These are phyloP conservation scores for Aphaenogaster ashmeadi DNA, from an alignment of 1,140 invertebrate genomes.

Conservation along the genomic window DNA sequence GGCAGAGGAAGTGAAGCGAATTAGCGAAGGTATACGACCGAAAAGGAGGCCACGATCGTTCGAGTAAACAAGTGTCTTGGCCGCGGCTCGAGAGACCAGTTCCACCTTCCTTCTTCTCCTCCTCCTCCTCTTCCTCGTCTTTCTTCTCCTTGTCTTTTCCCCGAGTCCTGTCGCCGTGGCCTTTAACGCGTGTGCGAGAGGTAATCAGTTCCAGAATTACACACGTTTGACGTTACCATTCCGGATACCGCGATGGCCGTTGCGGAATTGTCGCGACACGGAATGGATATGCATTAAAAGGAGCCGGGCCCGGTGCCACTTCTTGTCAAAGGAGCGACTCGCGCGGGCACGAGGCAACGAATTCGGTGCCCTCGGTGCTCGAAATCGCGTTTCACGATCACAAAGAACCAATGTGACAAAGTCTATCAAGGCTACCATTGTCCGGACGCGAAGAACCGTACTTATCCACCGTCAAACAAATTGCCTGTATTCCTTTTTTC, in stretches of 20 bases:
- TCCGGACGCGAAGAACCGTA: slow-evolving; percentile 21
- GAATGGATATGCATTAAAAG: not conserved
- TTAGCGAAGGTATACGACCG: slow-evolving; percentile 83
- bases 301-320: not conserved
- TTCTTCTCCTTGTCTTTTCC: slow-evolving; percentile 62
- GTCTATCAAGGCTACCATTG: not conserved
- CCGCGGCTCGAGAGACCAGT: slow-evolving; percentile 59
- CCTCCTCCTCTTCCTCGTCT: slow-evolving; percentile 56
- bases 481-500: not conserved
- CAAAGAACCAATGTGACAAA: no score
- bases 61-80: slow-evolving; percentile 81
- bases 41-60: slow-evolving; percentile 81
- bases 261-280: not conserved
- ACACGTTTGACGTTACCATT: slow-evolving; percentile 37
- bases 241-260: slow-evolving; percentile 21
- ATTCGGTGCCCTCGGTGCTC: not conserved
- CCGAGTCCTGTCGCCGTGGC: slow-evolving; percentile 68
- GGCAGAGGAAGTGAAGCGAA: slow-evolving; percentile 80
- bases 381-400: not conserved
- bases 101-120: slow-evolving; percentile 70
- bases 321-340: not conserved
- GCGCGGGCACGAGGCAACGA: not conserved
- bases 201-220: slow-evolving; percentile 43
- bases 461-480: not conserved
- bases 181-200: slow-evolving; percentile 63